These are phyloP conservation scores for Nasonovia ribisnigri DNA, from an alignment of 2,888 invertebrate genomes.

Conservation along the genomic window DNA sequence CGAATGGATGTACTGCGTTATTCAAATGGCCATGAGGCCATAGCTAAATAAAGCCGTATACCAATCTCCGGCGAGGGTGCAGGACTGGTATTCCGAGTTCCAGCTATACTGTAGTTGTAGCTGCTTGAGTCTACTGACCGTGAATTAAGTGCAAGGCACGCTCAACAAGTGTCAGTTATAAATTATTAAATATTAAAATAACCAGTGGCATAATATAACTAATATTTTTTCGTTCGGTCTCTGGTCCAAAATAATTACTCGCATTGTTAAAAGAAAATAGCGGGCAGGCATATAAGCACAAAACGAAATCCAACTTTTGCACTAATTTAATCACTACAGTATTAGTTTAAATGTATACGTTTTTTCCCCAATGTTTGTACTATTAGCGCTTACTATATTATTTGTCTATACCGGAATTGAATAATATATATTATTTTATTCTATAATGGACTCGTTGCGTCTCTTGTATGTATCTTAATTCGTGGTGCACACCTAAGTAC, in stretches of 20 bases:
- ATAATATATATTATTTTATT: background rate
- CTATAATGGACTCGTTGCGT: background rate
- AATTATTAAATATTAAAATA: constrained; percentile 2
- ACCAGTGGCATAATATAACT: background rate
- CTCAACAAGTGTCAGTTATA: background rate
- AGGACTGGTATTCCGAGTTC: background rate
- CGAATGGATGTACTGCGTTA: too few species aligned
- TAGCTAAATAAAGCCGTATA: background rate
- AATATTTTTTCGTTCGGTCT: background rate
- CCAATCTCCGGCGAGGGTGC: background rate
- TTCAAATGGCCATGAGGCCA: too few species aligned
- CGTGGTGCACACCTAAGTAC: background rate
- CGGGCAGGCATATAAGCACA: background rate
- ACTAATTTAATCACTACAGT: background rate
- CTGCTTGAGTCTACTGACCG: background rate
- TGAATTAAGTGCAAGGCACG: background rate
- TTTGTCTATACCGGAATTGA: background rate
- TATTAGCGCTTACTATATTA: background rate
- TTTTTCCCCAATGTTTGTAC: background rate
- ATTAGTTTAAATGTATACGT: background rate
- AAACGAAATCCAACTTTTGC: background rate
- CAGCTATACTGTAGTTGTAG: background rate
- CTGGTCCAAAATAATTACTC: background rate
- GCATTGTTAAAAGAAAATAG: background rate
- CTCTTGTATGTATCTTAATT: background rate